phyloP scores from a whole-genome alignment of 2,888 invertebrate species.

The Netelia fuscicornis region DNA sequence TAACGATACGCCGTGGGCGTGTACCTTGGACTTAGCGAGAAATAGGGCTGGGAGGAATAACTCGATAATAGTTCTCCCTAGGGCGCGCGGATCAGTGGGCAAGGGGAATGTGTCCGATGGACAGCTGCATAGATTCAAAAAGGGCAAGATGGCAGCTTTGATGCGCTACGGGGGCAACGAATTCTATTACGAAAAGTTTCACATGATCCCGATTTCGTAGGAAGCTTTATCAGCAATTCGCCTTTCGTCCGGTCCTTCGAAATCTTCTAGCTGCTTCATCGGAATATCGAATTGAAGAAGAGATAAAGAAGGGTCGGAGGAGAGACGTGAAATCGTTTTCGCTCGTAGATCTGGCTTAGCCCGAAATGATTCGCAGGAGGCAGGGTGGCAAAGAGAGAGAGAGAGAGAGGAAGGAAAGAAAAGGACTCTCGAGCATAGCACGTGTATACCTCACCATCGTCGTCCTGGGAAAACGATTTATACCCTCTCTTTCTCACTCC shows the following conservation, averaged over 20 bases:
- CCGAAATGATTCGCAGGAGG: not conserved
- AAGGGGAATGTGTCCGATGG: slow-evolving; percentile 1
- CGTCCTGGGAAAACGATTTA: slow-evolving; percentile 51
- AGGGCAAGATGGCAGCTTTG: not conserved
- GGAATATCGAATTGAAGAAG: slow-evolving; percentile 40
- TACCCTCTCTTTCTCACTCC: slow-evolving; percentile 16
- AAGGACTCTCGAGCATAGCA: slow-evolving; percentile 11
- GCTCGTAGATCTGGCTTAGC: slow-evolving; percentile 20
- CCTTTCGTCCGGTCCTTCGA: slow-evolving; percentile 22
- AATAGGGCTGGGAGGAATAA: not conserved
- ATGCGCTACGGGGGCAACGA: slow-evolving; percentile 15
- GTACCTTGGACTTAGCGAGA: too few relatives aligned
- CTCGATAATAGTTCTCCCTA: not conserved
- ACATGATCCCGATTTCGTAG: slow-evolving; percentile 22
- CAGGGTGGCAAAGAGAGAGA: not conserved
- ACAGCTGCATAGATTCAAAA: not conserved
- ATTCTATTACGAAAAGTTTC: slow-evolving; percentile 57
- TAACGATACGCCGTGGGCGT: too few relatives aligned
- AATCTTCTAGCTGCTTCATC: slow-evolving; percentile 44
- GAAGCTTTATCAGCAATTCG: slow-evolving; percentile 62
- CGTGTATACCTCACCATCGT: slow-evolving; percentile 44
- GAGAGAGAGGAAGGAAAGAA: not conserved
- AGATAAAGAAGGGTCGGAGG: not conserved
- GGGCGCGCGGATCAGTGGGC: not conserved
- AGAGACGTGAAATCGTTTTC: slow-evolving; percentile 37